These are phyloP conservation scores for Cairina moschata DNA, from an alignment of 2,113 vertebrate species.

Conservation along the genomic window DNA sequence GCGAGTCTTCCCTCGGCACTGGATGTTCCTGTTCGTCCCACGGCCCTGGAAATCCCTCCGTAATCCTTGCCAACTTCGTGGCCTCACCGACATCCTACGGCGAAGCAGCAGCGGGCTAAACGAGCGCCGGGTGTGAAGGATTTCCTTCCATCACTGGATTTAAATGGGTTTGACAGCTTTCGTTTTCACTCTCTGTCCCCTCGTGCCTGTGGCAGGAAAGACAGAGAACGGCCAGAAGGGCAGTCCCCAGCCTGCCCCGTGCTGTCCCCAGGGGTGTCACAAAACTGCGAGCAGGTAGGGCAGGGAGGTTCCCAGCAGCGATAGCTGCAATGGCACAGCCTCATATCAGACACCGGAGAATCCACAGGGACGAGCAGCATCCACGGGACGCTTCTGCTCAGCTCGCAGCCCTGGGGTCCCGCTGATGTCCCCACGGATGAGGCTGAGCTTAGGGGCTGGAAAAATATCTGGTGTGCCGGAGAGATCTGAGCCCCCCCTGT, in stretches of 20 bases:
- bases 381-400: not conserved
- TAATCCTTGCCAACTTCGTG: conserved; percentile 8
- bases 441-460: not conserved
- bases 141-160: not conserved
- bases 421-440: accelerated
- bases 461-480: accelerated
- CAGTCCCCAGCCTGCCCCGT: not conserved
- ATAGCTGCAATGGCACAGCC: not conserved
- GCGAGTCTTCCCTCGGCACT: conserved; percentile 13
- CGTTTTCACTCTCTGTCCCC: not conserved
- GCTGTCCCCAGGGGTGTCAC: not conserved
- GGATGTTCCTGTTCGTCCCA: conserved; percentile 4
- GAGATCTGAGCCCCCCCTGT: not conserved
- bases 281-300: not conserved
- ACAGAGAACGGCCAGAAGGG: not conserved
- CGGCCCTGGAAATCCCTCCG: conserved; percentile 24
- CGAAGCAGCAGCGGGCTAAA: accelerated
- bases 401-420: not conserved
- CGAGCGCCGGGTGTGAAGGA: not conserved
- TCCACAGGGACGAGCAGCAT: not conserved
- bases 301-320: not conserved
- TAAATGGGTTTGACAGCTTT: not conserved
- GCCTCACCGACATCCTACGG: not conserved
- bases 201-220: accelerated
- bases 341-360: not conserved